Evolutionary conservation across 2,797 vertebrate genomes (phyloP), one percentile per base, ranked within the genome.

Genomic region (Geotrypetes seraphini): DNA sequence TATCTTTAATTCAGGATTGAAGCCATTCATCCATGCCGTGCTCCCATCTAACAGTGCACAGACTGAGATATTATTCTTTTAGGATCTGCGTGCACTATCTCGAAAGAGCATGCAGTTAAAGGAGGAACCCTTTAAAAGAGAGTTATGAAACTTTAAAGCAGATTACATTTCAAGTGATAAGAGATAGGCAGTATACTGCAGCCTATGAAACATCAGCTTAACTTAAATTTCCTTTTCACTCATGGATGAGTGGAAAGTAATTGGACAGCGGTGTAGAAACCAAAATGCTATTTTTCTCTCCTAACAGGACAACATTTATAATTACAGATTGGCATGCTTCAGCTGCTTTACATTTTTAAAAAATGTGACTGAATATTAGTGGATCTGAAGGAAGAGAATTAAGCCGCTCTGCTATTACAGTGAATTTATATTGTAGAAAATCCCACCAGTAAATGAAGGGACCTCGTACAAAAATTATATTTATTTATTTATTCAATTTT

Each of bases 281-380:
- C 25, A 32, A 52, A 44, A 36, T 16, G 29, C 49, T 52, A 57
- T 63, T n/a, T n/a, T n/a, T n/a, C n/a, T 47, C 36, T 30, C 19
- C 7, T 34, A 48, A 42, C 39, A 57, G 28, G 27, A 20, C 14
- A 33, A 39, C 33, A 39, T 57, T 50, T 59, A 9, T 39, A 50
- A 62, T 63, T 64, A 47, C 25, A 31, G 32, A 47, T 31, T 19
- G 51, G 33, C 16, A 17, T 46, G 37, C 34, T 45, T 57, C 36
- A 50, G 15, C 26, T 50, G 35, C 25, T 48, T 34, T 49, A 41
- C 8, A n/a, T 49, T 59, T 54, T 43, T 38, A 46, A 8, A 42
- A 61, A 60, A 53, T 46, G 47, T 38, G 22, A 25, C 4, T 37
- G 35, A 59, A 48, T 59, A 39, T 54, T 46, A 45, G 49, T 19